Evolutionary conservation across 2,113 vertebrate genomes (phyloP).

Genomic region (Pollimyrus isidori): DNA sequence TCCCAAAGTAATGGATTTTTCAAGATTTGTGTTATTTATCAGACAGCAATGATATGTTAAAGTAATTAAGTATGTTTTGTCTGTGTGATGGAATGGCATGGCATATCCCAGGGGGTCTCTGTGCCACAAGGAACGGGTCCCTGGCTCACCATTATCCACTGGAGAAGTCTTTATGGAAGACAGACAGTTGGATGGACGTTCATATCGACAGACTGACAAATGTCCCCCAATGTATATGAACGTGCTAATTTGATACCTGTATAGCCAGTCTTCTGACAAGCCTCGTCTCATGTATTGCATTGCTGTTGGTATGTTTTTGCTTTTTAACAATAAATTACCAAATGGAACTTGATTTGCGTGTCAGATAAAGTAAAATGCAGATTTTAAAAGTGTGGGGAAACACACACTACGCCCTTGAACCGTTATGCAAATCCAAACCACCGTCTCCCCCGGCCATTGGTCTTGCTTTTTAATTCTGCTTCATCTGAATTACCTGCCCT

Average conservation of each 20-base stretch:
- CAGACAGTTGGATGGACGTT: not conserved
- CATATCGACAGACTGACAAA: not conserved
- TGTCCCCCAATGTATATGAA: not conserved
- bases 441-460: slow-evolving; percentile 26
- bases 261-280: not conserved
- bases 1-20: not conserved
- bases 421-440: slow-evolving; percentile 10
- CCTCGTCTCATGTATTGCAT: not conserved
- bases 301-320: not conserved
- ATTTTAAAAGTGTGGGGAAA: not conserved
- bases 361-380: not conserved
- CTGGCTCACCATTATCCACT: not conserved
- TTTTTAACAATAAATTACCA: not conserved
- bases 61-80: not conserved
- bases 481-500: slow-evolving; percentile 36
- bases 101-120: not conserved
- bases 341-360: not conserved
- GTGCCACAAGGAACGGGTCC: not conserved
- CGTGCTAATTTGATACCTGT: not conserved
- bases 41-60: not conserved
- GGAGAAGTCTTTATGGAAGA: not conserved
- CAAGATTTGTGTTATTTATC: not conserved
- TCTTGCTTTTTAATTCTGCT: slow-evolving; percentile 36
- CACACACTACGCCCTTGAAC: not conserved
- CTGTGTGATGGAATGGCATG: not conserved